Evolutionary conservation across 2,113 vertebrate genomes (phyloP).

Genomic region (Ageneiosus marmoratus): DNA sequence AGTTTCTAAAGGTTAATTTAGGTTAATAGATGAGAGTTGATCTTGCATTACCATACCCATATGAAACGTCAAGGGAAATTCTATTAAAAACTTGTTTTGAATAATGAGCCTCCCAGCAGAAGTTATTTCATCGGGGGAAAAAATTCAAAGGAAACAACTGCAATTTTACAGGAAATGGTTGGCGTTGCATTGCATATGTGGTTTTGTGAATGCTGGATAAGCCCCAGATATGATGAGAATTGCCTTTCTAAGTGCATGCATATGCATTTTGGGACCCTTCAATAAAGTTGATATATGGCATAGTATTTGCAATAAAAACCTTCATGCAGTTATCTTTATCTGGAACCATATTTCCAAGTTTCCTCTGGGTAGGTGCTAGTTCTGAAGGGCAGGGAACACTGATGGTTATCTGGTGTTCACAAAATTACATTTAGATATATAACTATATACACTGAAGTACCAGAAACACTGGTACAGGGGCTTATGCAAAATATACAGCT

Average conservation of each 20-base stretch:
- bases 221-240: neutral
- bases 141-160: neutral
- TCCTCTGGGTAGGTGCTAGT: neutral
- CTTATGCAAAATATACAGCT: too few species aligned
- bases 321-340: neutral
- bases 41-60: neutral
- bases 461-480: too few species aligned
- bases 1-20: slow-evolving; percentile 36
- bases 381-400: neutral
- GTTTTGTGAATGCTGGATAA: neutral
- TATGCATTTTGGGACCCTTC: neutral
- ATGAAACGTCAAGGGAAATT: slow-evolving; percentile 5
- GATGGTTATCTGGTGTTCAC: neutral
- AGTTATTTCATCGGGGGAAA: neutral
- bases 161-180: neutral
- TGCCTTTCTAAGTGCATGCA: neutral
- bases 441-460: neutral
- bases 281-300: neutral
- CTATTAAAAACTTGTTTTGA: slow-evolving; percentile 8
- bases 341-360: neutral
- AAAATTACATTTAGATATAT: neutral
- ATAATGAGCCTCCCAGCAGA: slow-evolving; percentile 1
- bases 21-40: slow-evolving; percentile 38
- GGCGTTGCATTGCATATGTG: neutral
- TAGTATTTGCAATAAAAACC: neutral